Conservation (phyloP, 2,888 invertebrate genomes). For the Drosophila peninsularis region DNA sequence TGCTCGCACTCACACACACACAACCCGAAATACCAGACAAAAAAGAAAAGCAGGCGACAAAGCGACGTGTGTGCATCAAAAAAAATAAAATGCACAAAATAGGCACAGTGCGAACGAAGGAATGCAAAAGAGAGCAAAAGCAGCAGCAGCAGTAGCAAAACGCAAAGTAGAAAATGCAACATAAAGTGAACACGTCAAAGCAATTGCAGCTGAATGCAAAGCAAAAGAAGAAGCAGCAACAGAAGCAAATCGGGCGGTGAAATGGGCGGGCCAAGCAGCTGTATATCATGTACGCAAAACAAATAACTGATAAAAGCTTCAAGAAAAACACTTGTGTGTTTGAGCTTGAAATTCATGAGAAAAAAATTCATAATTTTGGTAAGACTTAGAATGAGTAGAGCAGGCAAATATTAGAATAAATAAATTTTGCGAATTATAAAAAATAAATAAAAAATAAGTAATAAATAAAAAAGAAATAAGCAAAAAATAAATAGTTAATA, state of each 20-base stretch:
- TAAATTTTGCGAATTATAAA: not conserved
- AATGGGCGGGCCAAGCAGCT: slow-evolving; percentile 39
- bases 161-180: slow-evolving; percentile 66
- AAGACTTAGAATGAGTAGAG: not conserved
- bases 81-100: slow-evolving; percentile 53
- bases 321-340: slow-evolving; percentile 1
- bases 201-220: slow-evolving; percentile 56
- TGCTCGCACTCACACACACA: slow-evolving; percentile 27
- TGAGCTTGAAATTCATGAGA: not conserved
- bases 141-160: slow-evolving; percentile 21
- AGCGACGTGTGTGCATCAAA: slow-evolving; percentile 44
- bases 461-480: not conserved
- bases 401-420: not conserved
- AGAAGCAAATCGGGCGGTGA: slow-evolving; percentile 18
- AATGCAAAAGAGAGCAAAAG: slow-evolving; percentile 42
- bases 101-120: slow-evolving; percentile 71
- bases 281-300: slow-evolving; percentile 44
- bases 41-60: slow-evolving; percentile 53
- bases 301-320: not conserved
- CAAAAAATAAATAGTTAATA: too few species aligned
- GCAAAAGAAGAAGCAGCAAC: slow-evolving; percentile 24
- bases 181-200: slow-evolving; percentile 53
- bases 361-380: not conserved
- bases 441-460: not conserved
- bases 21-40: slow-evolving; percentile 56